phyloP scores from a whole-genome alignment of 1,140 invertebrate species.

The Prorops nasuta region DNA sequence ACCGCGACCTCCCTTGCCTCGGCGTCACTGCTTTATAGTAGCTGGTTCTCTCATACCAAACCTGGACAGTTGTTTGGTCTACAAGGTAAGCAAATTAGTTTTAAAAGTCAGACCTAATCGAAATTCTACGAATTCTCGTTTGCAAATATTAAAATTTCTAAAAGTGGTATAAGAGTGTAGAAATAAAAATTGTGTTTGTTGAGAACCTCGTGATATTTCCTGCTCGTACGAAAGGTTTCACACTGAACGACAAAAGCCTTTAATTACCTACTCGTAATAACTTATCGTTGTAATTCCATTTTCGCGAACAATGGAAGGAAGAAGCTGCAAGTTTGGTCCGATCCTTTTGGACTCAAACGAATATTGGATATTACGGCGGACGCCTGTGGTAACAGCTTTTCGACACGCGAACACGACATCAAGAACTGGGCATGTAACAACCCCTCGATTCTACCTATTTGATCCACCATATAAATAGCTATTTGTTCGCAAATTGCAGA shows the following conservation, averaged over 20 bases:
- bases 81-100: slow-evolving; percentile 49
- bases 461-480: slow-evolving; percentile 17
- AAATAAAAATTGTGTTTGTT: no score
- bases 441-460: slow-evolving; percentile 17
- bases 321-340: slow-evolving; percentile 14
- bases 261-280: slow-evolving; percentile 34
- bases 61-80: slow-evolving; percentile 52
- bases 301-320: slow-evolving; percentile 34
- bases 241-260: slow-evolving; percentile 22
- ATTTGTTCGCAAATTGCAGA: slow-evolving; percentile 6
- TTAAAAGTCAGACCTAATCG: no score
- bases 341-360: slow-evolving; percentile 28
- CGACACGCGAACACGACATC: slow-evolving; percentile 40
- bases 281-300: slow-evolving; percentile 35
- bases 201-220: no score
- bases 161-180: no score
- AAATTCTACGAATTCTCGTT: no score
- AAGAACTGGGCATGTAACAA: slow-evolving; percentile 28
- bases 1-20: slow-evolving; percentile 48
- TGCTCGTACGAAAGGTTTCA: no score
- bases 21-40: slow-evolving; percentile 52
- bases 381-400: slow-evolving; percentile 33
- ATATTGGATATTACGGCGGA: slow-evolving; percentile 43
- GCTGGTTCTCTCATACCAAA: slow-evolving; percentile 54
- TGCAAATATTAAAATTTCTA: no score